Conservation (phyloP, 2,113 vertebrate species). For the Anolis carolinensis region DNA sequence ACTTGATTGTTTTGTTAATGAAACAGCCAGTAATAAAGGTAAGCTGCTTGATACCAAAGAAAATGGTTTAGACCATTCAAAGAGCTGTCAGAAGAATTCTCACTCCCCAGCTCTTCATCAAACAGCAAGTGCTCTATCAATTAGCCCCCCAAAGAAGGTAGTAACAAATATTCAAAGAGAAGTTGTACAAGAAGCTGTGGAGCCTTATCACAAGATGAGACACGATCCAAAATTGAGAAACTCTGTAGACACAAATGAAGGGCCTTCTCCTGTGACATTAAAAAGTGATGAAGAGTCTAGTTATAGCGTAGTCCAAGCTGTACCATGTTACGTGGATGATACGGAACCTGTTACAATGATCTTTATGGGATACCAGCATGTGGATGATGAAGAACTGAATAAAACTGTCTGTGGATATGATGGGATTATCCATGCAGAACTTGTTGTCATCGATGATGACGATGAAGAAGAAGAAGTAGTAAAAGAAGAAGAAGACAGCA, state of each 20-base stretch:
- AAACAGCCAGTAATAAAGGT: conserved; percentile 41
- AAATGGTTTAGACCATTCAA: conserved; percentile 41
- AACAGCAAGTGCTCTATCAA: conserved; percentile 31
- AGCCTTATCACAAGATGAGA: conserved; percentile 51
- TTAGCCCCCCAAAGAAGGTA: conserved; percentile 40
- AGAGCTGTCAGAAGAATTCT: conserved; percentile 45
- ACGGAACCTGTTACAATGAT: conserved; percentile 90
- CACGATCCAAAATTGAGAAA: conserved; percentile 49
- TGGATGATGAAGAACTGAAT: conserved; percentile 73
- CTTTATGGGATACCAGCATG: conserved; percentile 94
- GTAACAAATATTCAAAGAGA: conserved; percentile 35
- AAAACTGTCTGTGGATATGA: conserved; percentile 76
- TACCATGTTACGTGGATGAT: conserved; percentile 74
- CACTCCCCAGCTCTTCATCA: conserved; percentile 44
- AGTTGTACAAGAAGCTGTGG: conserved; percentile 28
- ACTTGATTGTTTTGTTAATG: conserved; percentile 50
- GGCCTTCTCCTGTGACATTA: conserved; percentile 36
- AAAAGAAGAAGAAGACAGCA: conserved; percentile 62
- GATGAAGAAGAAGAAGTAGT: conserved; percentile 67
- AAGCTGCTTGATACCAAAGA: conserved; percentile 52
- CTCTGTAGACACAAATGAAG: conserved; percentile 34
- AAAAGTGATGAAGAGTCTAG: conserved; percentile 70
- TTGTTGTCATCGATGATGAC: conserved; percentile 86
- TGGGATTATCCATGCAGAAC: conserved; percentile 86
- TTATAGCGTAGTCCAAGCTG: conserved; percentile 71